Percentiles rank a stretch among this genome's conserved stretches.
Conservation (phyloP, 2,888 invertebrate species). For the Neoascia interrupta region DNA sequence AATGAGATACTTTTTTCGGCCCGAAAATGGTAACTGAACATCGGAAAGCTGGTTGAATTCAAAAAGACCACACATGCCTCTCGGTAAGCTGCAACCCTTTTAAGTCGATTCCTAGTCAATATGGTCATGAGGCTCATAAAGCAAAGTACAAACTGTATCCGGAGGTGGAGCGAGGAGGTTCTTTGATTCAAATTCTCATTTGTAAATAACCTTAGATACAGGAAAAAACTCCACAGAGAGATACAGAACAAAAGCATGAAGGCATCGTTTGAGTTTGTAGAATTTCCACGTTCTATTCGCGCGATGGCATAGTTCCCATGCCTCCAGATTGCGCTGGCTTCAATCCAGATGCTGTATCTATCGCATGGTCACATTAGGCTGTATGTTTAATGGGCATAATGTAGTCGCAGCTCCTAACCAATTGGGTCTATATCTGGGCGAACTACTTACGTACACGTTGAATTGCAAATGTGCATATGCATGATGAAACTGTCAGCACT, state of each 20-base stretch:
- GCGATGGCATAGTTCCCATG: constrained; percentile 53
- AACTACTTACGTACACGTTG: constrained; percentile 32
- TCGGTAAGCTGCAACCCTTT: not conserved
- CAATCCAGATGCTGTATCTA: constrained; percentile 30
- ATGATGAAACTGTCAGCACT: constrained; percentile 46
- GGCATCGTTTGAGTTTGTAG: too few species aligned
- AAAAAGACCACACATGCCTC: not conserved
- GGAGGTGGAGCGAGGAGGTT: too few species aligned
- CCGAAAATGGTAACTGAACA: not conserved
- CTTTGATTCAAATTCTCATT: too few species aligned
- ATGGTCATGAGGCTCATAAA: too few species aligned
- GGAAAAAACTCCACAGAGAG: too few species aligned
- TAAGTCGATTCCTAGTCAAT: too few species aligned
- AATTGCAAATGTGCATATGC: constrained; percentile 47
- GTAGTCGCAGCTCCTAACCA: constrained; percentile 21
- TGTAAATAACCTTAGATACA: too few species aligned
- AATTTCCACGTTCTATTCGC: constrained; percentile 2
- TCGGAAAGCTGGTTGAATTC: not conserved
- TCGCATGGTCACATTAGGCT: constrained; percentile 23
- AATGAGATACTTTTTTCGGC: constrained; percentile 45
- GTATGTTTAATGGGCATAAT: not conserved
- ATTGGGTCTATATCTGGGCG: constrained; percentile 18
- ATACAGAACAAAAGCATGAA: too few species aligned
- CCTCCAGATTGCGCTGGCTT: constrained; percentile 39
- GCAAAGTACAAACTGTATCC: too few species aligned